Base-by-base conservation (phyloP, 2,888 invertebrate species). In the Oithona nana region DNA sequence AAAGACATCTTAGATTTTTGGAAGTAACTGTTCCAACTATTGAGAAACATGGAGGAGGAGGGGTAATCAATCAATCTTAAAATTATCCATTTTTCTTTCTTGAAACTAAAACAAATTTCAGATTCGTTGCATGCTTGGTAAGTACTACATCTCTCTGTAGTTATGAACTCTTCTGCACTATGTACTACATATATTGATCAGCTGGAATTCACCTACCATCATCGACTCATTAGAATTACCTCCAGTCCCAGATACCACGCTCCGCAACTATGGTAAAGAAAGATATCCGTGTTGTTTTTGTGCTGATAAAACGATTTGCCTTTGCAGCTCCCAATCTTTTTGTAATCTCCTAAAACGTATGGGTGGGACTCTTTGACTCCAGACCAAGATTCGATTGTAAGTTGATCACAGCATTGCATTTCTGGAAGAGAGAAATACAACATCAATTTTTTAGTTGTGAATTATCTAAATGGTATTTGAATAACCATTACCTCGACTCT, bases 41-140 rank as follows among this genome's bases (percentile, higher is more conserved):
- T 54, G 61, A 61, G 52, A 22, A 16, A n/a, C n/a, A 28, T 28
- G 61, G 61, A 20, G 61, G 61, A 1, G 61, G 61, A 20, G 54
- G 61, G n/a, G 22, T 54, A 8, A n/a, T n/a, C n/a, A n/a, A n/a
- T n/a, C n/a, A n/a, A n/a, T n/a, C n/a, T n/a, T n/a, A n/a, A n/a
- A n/a, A n/a, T n/a, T n/a, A n/a, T n/a, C n/a, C n/a, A n/a, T n/a
- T n/a, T n/a, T n/a, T n/a, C n/a, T n/a, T n/a, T n/a, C n/a, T n/a
- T n/a, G n/a, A n/a, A n/a, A n/a, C n/a, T n/a, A n/a, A n/a, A n/a
- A n/a, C n/a, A n/a, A n/a, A n/a, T n/a, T n/a, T n/a, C n/a, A n/a
- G n/a, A n/a, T n/a, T n/a, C 49, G 61, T n/a, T 61, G 61, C 28
- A 61, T 61, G 61, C n/a, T 61, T n/a, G n/a, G n/a, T n/a, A n/a